Conservation (phyloP, 2,888 invertebrate species). For the Meandrusa payeni region DNA sequence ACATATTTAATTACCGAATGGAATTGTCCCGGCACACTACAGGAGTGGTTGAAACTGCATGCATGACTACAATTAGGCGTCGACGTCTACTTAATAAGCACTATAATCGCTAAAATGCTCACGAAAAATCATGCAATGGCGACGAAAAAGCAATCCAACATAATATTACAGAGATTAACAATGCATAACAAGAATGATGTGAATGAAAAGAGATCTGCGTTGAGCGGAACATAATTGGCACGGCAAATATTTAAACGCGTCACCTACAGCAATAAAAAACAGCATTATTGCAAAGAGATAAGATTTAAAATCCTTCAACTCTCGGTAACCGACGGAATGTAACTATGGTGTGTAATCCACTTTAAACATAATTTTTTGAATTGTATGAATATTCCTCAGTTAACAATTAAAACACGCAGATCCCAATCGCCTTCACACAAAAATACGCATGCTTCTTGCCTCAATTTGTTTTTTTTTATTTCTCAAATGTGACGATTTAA, state of each 20-base stretch:
- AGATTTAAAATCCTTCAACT: slow-evolving; percentile 28
- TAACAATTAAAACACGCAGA: slow-evolving; percentile 49
- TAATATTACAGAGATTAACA: slow-evolving; percentile 38
- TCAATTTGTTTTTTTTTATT: slow-evolving; percentile 55
- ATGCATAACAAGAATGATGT: slow-evolving; percentile 48
- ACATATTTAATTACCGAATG: slow-evolving; percentile 32
- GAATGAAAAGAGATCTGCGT: slow-evolving; percentile 72
- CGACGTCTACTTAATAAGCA: slow-evolving; percentile 26
- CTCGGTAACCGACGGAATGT: slow-evolving; percentile 6
- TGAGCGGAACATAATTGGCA: slow-evolving; percentile 41
- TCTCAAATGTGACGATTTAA: slow-evolving; percentile 63
- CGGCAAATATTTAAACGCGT: slow-evolving; percentile 32
- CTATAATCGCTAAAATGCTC: slow-evolving; percentile 39
- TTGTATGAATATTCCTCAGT: slow-evolving; percentile 9
- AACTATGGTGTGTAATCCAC: background rate
- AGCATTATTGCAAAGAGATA: slow-evolving; percentile 28
- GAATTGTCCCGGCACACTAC: slow-evolving; percentile 14
- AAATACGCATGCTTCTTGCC: slow-evolving; percentile 86
- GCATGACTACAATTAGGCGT: slow-evolving; percentile 29
- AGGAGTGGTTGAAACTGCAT: slow-evolving; percentile 30
- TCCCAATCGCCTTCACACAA: slow-evolving; percentile 56
- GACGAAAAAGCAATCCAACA: slow-evolving; percentile 43
- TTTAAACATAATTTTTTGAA: slow-evolving; percentile 12
- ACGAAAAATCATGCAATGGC: slow-evolving; percentile 42
- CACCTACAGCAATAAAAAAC: slow-evolving; percentile 27